Evolutionary conservation across 1,140 invertebrate genomes (phyloP), one percentile per base, ranked within the genome.

Genomic region (Trichoplusia ni): DNA sequence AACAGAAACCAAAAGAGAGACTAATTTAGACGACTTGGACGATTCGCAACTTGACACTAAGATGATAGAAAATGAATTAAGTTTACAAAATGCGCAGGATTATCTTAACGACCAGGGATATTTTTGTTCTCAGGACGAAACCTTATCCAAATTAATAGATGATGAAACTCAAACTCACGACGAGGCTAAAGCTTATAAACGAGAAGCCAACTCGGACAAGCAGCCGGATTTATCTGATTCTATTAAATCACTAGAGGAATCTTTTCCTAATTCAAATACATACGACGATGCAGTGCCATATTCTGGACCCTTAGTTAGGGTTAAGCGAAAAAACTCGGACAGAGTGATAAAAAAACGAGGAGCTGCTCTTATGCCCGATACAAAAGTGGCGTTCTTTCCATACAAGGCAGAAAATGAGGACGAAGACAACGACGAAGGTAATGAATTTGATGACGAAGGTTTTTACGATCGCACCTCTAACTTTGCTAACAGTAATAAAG

Each of bases 201-300:
- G 84, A 42, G 86, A 81, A 37, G 19, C 65, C 13, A 53, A 40
- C 46, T 47, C 33, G 8, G 60, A 71, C 11, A 72, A 71, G 23
- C 31, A 66, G 29, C 40, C 47, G 4, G 71, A 77, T 11, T 31
- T 77, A 21, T 46, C 63, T 11, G 73, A 82, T 53, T 73, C 82
- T 13, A 60, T 87, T 5, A 81, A 81, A 59, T 82, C 79, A 25
- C 64, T 90, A 59, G 77, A 87, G 64, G 85, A 90, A 6, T 90
- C 88, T 5, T 90, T 90, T 68, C 79, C 85, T 4, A 77, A 77
- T 56, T 58, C 59, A 11, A 73, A 76, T 19, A 56, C 74, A 11
- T 63, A 68, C 63, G 74, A 73, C 11, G 71, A 84, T 47, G 59
- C 64, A 5, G 76, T 65, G 56, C 60, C 71, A 19, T 72, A 75